Percentiles rank a stretch among this genome's conserved stretches.
These are phyloP conservation scores for Marronus borbonicus DNA, from an alignment of 2,888 invertebrate species.

Conservation along the genomic window DNA sequence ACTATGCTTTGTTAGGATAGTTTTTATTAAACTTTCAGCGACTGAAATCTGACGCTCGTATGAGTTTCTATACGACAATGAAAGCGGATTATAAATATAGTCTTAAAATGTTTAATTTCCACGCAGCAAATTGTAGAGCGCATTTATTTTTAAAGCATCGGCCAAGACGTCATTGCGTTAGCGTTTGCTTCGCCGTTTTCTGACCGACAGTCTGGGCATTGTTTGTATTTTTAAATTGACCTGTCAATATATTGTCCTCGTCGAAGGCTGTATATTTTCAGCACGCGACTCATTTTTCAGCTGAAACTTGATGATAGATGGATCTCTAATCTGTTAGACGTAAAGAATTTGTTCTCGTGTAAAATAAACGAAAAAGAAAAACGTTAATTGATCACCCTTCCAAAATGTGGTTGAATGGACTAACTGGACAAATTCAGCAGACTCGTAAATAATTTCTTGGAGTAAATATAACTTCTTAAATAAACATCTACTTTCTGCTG, in stretches of 20 bases:
- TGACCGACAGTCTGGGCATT: conserved; percentile 39
- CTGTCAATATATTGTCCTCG: conserved; percentile 47
- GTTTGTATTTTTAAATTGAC: conserved; percentile 50
- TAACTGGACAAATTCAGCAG: no score
- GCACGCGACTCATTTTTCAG: not conserved
- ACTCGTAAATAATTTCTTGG: no score
- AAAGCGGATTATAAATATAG: conserved; percentile 21
- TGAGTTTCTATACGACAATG: not conserved
- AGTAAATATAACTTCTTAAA: no score
- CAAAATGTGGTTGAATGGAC: no score
- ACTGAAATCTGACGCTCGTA: not conserved
- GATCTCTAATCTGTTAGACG: not conserved
- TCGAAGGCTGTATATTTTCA: conserved; percentile 43
- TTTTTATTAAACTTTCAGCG: not conserved
- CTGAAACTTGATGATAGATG: not conserved
- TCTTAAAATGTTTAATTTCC: conserved; percentile 2
- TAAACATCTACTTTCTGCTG: no score
- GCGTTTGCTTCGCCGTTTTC: not conserved
- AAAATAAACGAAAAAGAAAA: no score
- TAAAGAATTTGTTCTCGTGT: no score
- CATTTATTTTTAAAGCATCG: conserved; percentile 22
- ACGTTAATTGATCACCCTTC: no score
- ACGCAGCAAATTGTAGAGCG: conserved; percentile 13
- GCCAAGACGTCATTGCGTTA: conserved; percentile 30
- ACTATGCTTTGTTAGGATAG: no score